Evolutionary conservation across 2,888 invertebrate genomes (phyloP), one percentile per base, ranked within the genome.

Genomic region (Sphinx pinastri): DNA sequence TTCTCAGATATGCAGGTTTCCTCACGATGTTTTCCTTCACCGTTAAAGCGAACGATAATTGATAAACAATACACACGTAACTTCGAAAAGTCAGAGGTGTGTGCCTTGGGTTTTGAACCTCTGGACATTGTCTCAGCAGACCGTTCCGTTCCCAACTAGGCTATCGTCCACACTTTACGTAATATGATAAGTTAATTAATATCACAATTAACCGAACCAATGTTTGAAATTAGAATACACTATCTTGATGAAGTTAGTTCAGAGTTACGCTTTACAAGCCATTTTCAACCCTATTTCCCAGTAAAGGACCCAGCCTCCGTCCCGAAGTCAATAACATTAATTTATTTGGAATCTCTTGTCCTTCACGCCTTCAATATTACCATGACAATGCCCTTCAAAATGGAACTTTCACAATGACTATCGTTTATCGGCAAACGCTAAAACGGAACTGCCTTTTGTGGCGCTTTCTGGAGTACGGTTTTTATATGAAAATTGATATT

Each of bases 351-450:
- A 52, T 54, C 54, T 68, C 60, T 54, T 63, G 54, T 63, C 63
- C 49, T 45, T 60, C 51, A 54, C 45, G 69, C 63, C 67, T 49
- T 55, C 69, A 55, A 67, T 52, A 71, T 71, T 71, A 67, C 57
- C 71, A 69, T 71, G 54, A 69, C 59, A 71, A 71, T 69, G 59
- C 49, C 69, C 57, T 45, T 71, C 59, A 52, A 67, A 67, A 69
- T 67, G 67, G 69, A 54, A 59, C 47, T 66, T 54, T 66, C 60
- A 60, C 63, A 63, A 63, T 63, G 57, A 67, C 49, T 69, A 69
- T 69, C 69, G 69, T 69, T 71, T 69, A 67, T 59, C 54, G 71
- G 67, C 67, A 69, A 71, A 71, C 71, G 69, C 63, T 63, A 49
- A 63, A 63, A 63, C 19, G 63, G 63, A 68, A 68, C 57, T 19